Conservation (phyloP, 2,797 vertebrate genomes). For the Neosilurus hyrtlii region DNA sequence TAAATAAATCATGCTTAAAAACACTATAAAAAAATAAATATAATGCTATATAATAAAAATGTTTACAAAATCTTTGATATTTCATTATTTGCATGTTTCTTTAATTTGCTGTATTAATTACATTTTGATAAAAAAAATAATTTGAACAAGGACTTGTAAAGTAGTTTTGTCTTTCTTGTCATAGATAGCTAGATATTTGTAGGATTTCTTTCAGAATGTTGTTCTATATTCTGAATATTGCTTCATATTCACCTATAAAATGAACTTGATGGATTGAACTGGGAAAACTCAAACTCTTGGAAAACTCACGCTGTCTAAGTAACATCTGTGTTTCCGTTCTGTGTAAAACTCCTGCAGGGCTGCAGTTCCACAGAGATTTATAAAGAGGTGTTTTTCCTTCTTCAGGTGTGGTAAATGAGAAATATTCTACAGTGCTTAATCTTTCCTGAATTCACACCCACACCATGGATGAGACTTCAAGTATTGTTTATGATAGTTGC, state of each 20-base stretch:
- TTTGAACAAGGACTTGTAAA: no score
- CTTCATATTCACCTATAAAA: background rate
- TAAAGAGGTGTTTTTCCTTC: background rate
- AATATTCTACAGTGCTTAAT: no score
- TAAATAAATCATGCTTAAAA: background rate
- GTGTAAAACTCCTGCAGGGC: background rate
- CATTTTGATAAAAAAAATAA: background rate
- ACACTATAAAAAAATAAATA: background rate
- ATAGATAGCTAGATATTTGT: background rate
- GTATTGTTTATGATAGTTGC: no score
- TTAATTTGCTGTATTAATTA: background rate
- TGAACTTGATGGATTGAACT: background rate
- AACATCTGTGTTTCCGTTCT: constrained; percentile 8
- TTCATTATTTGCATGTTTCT: background rate
- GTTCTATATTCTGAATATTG: background rate
- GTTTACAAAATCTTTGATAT: background rate
- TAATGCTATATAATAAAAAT: background rate
- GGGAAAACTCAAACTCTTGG: background rate
- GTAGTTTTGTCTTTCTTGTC: background rate
- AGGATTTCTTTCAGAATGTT: background rate
- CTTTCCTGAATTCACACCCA: no score
- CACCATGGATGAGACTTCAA: no score
- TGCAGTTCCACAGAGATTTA: background rate
- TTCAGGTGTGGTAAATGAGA: background rate
- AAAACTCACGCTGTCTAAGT: background rate